Conservation (phyloP, 2,113 vertebrate genomes). For the Laticauda colubrina region DNA sequence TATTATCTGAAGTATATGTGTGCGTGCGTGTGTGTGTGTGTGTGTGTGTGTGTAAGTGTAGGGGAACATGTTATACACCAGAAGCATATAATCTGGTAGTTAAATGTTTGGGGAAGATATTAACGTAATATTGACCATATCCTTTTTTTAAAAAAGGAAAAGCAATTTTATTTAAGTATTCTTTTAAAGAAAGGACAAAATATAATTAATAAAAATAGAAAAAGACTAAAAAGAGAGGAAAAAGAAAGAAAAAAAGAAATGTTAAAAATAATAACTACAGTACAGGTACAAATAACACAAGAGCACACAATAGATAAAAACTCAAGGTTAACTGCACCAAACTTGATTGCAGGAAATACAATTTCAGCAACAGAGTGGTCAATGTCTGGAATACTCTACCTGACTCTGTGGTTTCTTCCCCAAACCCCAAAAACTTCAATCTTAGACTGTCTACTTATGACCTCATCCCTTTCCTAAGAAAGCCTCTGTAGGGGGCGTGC, state of each 20-base stretch:
- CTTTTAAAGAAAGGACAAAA: not conserved
- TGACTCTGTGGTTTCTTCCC: no score
- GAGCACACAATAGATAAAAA: no score
- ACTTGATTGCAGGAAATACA: no score
- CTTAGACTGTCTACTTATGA: no score
- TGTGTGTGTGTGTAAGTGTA: not conserved
- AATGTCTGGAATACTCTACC: no score
- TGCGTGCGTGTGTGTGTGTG: not conserved
- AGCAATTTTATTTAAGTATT: not conserved
- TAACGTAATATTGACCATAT: not conserved
- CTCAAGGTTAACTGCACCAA: no score
- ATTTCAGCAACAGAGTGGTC: no score
- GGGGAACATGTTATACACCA: not conserved
- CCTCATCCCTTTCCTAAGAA: no score
- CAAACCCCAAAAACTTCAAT: no score
- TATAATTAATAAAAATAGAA: not conserved
- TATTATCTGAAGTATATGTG: not conserved
- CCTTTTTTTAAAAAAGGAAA: not conserved
- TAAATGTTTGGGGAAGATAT: not conserved
- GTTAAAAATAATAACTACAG: not conserved
- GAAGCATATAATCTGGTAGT: not conserved
- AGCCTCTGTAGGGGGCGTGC: no score
- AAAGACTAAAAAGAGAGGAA: not conserved
- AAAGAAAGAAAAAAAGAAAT: not conserved
- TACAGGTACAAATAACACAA: not conserved